These are phyloP conservation scores for Tricholauxania praeusta DNA, from an alignment of 2,888 invertebrate species.

Conservation along the genomic window DNA sequence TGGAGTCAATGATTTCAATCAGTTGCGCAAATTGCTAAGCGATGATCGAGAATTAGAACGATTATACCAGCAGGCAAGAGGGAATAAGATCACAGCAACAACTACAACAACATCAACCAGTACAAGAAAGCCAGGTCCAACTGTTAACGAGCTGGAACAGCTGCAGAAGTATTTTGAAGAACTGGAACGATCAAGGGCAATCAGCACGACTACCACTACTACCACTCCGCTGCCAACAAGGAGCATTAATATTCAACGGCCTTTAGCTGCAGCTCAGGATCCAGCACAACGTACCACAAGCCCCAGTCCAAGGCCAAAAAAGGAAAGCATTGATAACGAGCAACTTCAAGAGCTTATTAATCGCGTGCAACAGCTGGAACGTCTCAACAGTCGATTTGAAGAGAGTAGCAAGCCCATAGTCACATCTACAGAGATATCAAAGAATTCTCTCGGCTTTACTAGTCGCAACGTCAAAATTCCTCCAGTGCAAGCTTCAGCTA, in stretches of 20 bases:
- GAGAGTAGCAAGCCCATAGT: neutral
- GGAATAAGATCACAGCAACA: constrained; percentile 46
- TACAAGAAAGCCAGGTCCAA: constrained; percentile 61
- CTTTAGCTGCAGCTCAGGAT: constrained; percentile 34
- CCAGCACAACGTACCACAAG: constrained; percentile 40
- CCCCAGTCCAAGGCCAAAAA: constrained; percentile 39
- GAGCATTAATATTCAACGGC: constrained; percentile 46
- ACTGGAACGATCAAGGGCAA: constrained; percentile 64
- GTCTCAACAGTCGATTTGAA: constrained; percentile 47
- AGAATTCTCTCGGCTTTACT: constrained; percentile 50
- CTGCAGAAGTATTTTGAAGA: constrained; percentile 59
- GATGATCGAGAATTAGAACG: constrained; percentile 66
- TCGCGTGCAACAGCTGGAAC: constrained; percentile 66
- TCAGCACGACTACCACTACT: constrained; percentile 42
- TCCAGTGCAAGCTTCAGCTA: neutral
- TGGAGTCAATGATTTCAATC: constrained; percentile 67
- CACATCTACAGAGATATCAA: constrained; percentile 40
- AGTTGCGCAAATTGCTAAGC: constrained; percentile 68
- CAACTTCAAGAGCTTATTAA: constrained; percentile 69
- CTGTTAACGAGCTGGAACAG: constrained; percentile 44
- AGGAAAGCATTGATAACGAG: constrained; percentile 65
- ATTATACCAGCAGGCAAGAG: constrained; percentile 61
- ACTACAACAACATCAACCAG: constrained; percentile 64
- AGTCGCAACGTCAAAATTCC: constrained; percentile 56
- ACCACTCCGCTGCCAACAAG: constrained; percentile 40